Conservation (phyloP, 2,888 invertebrate species). For the Cephus spinipes region DNA sequence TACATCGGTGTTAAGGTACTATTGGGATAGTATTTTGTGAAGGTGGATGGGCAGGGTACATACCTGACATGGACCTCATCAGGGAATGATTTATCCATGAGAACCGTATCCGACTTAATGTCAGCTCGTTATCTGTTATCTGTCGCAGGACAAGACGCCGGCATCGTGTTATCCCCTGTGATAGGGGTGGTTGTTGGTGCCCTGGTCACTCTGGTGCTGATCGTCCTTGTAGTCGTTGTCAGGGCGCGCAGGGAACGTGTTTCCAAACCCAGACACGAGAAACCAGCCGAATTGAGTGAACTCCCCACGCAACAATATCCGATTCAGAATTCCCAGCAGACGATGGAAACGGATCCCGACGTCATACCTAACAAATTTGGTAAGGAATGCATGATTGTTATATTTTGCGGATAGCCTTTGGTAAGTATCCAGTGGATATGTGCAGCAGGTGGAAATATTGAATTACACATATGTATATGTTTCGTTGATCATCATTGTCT, state of each 20-base stretch:
- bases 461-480: neutral
- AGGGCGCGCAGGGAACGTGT: constrained; percentile 67
- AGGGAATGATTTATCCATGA: neutral
- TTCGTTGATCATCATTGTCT: neutral
- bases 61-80: neutral
- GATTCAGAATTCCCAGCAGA: constrained; percentile 56
- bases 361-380: constrained; percentile 82
- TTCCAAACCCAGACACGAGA: constrained; percentile 56
- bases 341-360: constrained; percentile 77
- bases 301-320: constrained; percentile 59
- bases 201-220: constrained; percentile 69
- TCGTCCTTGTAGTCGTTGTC: constrained; percentile 68
- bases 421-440: neutral
- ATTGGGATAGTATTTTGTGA: neutral
- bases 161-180: constrained; percentile 70
- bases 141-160: constrained; percentile 70
- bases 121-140: constrained; percentile 14
- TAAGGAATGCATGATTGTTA: constrained; percentile 55
- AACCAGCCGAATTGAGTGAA: constrained; percentile 57
- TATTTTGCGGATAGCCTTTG: neutral
- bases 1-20: neutral
- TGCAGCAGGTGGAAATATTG: neutral
- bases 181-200: constrained; percentile 71
- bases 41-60: neutral
- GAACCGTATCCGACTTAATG: neutral